Evolutionary conservation across 2,113 vertebrate genomes (phyloP), one percentile per base, ranked within the genome.

Genomic region (Pedionomus torquatus): DNA sequence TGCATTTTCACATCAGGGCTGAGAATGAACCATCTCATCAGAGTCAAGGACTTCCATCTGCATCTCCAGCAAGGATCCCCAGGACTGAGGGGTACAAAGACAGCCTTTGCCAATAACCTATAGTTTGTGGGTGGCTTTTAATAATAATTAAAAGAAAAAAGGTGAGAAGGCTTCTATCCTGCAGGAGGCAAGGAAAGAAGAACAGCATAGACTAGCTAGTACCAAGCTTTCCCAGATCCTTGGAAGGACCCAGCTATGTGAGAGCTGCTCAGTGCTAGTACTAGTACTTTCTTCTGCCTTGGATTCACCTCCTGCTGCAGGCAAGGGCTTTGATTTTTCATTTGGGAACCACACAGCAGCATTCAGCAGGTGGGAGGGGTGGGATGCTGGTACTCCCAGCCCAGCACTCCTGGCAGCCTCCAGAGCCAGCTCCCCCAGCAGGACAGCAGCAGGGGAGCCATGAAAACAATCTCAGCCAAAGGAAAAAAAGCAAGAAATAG

Each of bases 401-500:
- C 87, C 74, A 1, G 13, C 8, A 2, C 70, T 78, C 82, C 83
- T 24, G 43, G 46, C 78, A 84, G 88, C 51, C 57, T 72, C 63
- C 25, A 11, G 51, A 96, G 90, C 81, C 93, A 90, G 83, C 79
- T 88, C 58, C 51, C 77, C 68, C 79, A 81, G 87, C 82, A 80
- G 83, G 79, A 78, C 33, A 91, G 76, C 89, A 82, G 74, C 74
- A 61, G 25, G 65, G 66, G 84, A 85, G 69, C 64, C 33, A 3
- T 65, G 65, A 84, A 92, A 95, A 95, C 76, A 94, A 94, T 35
- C 72, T 92, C 83, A 81, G 88, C 76, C 72, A 87, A 86, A 69
- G 31, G 41, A 11, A 23, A 80, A 72, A 88, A 77, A 17, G 48
- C 90, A 92, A 96, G 88, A 95, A 96, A 93, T 84, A 94, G 94